Conservation (phyloP, 2,797 vertebrate species). For the Pristis pectinata region DNA sequence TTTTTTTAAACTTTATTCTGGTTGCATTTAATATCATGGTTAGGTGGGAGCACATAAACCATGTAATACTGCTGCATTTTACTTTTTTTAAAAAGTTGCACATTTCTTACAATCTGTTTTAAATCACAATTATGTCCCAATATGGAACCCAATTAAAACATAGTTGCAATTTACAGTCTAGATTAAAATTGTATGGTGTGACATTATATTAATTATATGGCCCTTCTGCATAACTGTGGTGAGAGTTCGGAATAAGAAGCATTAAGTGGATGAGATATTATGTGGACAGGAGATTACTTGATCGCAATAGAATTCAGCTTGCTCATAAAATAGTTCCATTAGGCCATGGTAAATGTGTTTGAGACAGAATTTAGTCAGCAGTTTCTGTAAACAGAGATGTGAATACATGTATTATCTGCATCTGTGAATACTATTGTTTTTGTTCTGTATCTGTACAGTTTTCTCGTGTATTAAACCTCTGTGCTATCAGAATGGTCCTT, state of each 20-base stretch:
- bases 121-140: slow-evolving; percentile 25
- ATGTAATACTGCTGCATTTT: slow-evolving; percentile 29
- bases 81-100: slow-evolving; percentile 30
- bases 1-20: slow-evolving; percentile 35
- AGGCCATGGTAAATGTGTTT: slow-evolving; percentile 45
- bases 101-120: slow-evolving; percentile 29
- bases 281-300: slow-evolving; percentile 19
- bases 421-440: slow-evolving; percentile 49
- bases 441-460: slow-evolving; percentile 65
- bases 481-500: slow-evolving; percentile 44
- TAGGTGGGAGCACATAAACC: slow-evolving; percentile 34
- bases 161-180: slow-evolving; percentile 22
- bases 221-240: slow-evolving; percentile 30
- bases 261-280: slow-evolving; percentile 26
- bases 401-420: slow-evolving; percentile 62
- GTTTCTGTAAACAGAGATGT: slow-evolving; percentile 50
- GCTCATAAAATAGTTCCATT: slow-evolving; percentile 33
- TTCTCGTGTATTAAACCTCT: slow-evolving; percentile 49
- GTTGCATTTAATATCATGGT: slow-evolving; percentile 29
- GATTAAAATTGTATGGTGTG: slow-evolving; percentile 27
- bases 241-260: slow-evolving; percentile 17
- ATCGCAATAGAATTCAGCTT: slow-evolving; percentile 15
- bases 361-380: slow-evolving; percentile 43
- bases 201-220: slow-evolving; percentile 12
- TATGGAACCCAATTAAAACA: slow-evolving; percentile 30